These are phyloP conservation scores for Taenioides sp. DNA, from an alignment of 2,797 vertebrate species.

Conservation along the genomic window DNA sequence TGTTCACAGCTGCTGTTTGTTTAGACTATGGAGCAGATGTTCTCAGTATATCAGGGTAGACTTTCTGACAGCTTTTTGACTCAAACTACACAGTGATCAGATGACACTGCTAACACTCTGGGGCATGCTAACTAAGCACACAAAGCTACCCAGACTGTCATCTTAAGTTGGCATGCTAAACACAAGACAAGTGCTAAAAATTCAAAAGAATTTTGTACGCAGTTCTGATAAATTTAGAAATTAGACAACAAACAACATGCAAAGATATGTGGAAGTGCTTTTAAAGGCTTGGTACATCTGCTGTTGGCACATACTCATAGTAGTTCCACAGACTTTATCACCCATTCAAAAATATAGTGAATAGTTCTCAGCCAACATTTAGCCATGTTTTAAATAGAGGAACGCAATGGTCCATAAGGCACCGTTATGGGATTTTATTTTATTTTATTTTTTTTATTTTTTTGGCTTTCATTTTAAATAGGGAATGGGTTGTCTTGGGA, in stretches of 20 bases:
- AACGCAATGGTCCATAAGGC: neutral
- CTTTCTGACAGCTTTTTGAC: conserved; percentile 25
- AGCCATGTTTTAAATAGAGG: neutral
- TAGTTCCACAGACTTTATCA: conserved; percentile 3
- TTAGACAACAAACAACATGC: conserved; percentile 20
- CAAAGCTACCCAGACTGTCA: conserved; percentile 21
- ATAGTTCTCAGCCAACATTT: neutral
- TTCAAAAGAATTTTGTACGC: conserved; percentile 5
- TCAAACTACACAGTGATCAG: conserved; percentile 36
- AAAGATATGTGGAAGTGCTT: conserved; percentile 13
- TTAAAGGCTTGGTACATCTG: neutral
- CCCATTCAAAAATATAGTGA: conserved; percentile 2
- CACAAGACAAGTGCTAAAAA: neutral
- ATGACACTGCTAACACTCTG: conserved; percentile 20
- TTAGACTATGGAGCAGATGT: conserved; percentile 41
- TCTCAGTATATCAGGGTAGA: conserved; percentile 34
- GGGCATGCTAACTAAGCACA: conserved; percentile 39
- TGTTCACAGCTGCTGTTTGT: conserved; percentile 45
- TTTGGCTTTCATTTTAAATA: no score
- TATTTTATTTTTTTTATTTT: neutral
- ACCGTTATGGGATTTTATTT: neutral
- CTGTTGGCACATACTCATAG: conserved; percentile 2
- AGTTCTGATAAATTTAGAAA: conserved; percentile 6
- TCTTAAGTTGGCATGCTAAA: conserved; percentile 20
- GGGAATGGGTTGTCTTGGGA: no score